A percentile compares a stretch with the other conserved stretches of the same genome.
phyloP scores from a whole-genome alignment of 1,140 invertebrate species.

The Chlorops oryzae region DNA sequence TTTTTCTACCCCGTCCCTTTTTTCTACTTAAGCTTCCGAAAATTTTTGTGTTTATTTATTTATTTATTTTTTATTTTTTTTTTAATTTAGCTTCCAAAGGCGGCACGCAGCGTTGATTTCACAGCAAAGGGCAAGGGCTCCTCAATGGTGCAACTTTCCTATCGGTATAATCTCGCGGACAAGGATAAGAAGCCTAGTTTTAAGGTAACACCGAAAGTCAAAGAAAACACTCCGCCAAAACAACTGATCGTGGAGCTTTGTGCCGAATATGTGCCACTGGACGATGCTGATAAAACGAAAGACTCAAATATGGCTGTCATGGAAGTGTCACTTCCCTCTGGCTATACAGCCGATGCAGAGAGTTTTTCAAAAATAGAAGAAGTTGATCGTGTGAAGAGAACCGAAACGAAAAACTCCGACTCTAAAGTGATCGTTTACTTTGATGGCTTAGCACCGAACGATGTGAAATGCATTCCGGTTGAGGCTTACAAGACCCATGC shows the following conservation, averaged over 20 bases:
- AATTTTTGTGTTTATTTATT: not conserved
- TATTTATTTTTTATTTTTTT: too few relatives aligned
- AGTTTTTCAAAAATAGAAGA: slow-evolving; percentile 26
- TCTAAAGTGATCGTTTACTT: slow-evolving; percentile 78
- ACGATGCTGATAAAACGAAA: slow-evolving; percentile 18
- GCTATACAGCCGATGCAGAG: slow-evolving; percentile 57
- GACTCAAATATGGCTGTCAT: slow-evolving; percentile 83
- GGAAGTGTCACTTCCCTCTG: slow-evolving; percentile 77
- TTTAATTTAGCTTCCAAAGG: slow-evolving; percentile 27
- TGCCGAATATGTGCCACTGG: slow-evolving; percentile 46
- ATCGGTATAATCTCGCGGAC: slow-evolving; percentile 73
- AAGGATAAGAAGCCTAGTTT: slow-evolving; percentile 75
- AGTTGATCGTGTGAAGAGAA: slow-evolving; percentile 49
- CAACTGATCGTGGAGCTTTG: slow-evolving; percentile 70
- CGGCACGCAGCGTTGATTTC: slow-evolving; percentile 50
- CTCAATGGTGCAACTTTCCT: slow-evolving; percentile 71
- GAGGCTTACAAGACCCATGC: slow-evolving; percentile 75
- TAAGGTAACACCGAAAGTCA: slow-evolving; percentile 68
- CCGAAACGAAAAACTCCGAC: slow-evolving; percentile 71
- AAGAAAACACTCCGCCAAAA: slow-evolving; percentile 63
- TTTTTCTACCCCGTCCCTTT: too few relatives aligned
- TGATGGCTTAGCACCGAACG: slow-evolving; percentile 62
- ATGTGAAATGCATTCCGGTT: slow-evolving; percentile 75
- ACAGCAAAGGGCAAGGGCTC: slow-evolving; percentile 68
- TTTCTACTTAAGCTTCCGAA: too few relatives aligned